These are phyloP conservation scores for Hypomecis atomaria DNA, from an alignment of 2,888 invertebrate species.

Conservation along the genomic window DNA sequence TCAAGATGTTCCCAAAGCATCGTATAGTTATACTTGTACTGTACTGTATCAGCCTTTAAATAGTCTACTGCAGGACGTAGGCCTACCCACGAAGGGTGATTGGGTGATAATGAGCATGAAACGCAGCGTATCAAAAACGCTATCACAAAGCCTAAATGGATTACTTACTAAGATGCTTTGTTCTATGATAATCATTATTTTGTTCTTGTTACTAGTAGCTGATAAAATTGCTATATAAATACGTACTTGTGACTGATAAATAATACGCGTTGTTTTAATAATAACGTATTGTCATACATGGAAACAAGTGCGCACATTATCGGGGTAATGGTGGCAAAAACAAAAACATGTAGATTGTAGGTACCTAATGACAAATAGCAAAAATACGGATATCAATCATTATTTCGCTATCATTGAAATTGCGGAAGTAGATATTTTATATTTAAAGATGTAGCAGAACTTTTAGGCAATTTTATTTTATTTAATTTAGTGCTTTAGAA, in stretches of 20 bases:
- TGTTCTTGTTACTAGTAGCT: slow-evolving; percentile 14
- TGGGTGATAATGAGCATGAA: no score
- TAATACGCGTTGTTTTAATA: slow-evolving; percentile 1
- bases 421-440: slow-evolving; percentile 21
- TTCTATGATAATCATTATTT: slow-evolving; percentile 8
- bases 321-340: slow-evolving; percentile 10
- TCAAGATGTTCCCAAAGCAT: no score
- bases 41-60: no score
- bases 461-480: no score
- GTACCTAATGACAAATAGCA: slow-evolving; percentile 22
- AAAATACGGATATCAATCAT: slow-evolving; percentile 22
- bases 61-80: no score
- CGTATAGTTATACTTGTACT: no score
- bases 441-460: background rate
- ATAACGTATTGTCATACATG: slow-evolving; percentile 12
- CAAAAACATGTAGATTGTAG: slow-evolving; percentile 26
- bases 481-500: no score
- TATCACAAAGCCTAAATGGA: slow-evolving; percentile 6
- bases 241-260: slow-evolving; percentile 8
- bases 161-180: slow-evolving; percentile 14
- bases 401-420: slow-evolving; percentile 20
- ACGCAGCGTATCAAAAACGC: no score
- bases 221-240: slow-evolving; percentile 19
- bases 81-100: no score
- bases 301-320: slow-evolving; percentile 20